A percentile compares a stretch with the other conserved stretches of the same genome.
phyloP scores from a whole-genome alignment of 2,113 vertebrate species.

The Malaclemys terrapin region DNA sequence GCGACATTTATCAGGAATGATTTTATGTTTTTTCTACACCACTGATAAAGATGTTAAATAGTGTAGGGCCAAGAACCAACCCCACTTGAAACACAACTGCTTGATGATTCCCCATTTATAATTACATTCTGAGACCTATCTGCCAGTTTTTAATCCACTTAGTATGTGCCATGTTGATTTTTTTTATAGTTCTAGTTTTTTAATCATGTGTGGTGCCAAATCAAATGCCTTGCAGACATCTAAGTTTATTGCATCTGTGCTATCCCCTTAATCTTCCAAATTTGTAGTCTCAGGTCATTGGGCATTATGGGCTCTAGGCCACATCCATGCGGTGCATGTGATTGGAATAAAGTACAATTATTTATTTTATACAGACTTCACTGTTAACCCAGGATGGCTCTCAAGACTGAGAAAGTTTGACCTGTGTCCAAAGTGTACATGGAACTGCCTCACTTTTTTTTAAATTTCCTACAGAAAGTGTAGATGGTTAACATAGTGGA shows the following conservation, averaged over 20 bases:
- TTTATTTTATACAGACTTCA: rapidly evolving
- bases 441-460: neutral
- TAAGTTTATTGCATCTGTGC: neutral
- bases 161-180: too few species aligned
- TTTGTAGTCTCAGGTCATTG: neutral
- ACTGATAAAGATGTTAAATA: too few species aligned
- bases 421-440: neutral
- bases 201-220: too few species aligned
- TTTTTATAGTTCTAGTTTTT: too few species aligned
- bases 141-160: too few species aligned
- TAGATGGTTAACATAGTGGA: neutral
- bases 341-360: neutral
- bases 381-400: neutral
- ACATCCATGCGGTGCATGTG: neutral
- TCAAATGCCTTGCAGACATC: neutral
- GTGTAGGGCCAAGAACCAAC: too few species aligned
- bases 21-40: too few species aligned
- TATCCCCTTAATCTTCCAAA: neutral
- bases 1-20: too few species aligned
- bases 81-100: too few species aligned
- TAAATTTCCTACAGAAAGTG: neutral
- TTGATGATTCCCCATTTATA: too few species aligned
- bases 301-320: neutral
- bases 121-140: too few species aligned
- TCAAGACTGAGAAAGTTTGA: neutral